A percentile compares a stretch with the other conserved stretches of the same genome.
Conservation (phyloP, 2,113 vertebrate genomes). For the Deroptyus accipitrinus region DNA sequence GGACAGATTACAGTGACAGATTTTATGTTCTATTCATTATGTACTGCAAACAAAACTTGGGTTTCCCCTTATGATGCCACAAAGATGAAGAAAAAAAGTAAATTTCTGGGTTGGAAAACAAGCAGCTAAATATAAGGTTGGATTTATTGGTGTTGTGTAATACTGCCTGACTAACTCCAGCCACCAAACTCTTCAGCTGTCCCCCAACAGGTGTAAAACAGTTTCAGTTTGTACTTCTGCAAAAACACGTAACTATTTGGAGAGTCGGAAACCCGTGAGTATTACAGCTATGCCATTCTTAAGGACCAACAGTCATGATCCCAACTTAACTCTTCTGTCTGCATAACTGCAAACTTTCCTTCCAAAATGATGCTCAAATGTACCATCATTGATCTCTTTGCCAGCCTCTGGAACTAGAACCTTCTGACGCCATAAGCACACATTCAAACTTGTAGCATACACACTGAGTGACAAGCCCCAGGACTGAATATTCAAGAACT, state of each 20-base stretch:
- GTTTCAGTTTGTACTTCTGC: neutral
- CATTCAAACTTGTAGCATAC: neutral
- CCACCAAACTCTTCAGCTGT: conserved; percentile 49
- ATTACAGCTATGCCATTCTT: neutral
- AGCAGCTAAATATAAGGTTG: conserved; percentile 44
- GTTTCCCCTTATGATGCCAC: neutral
- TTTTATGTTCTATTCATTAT: neutral
- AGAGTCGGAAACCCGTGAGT: neutral
- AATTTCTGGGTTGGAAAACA: neutral
- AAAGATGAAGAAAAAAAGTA: neutral
- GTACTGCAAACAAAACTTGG: neutral
- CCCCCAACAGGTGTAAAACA: conserved; percentile 32
- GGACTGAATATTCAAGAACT: neutral
- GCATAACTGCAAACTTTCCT: neutral
- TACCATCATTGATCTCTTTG: neutral
- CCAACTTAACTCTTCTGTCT: neutral
- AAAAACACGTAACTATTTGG: neutral
- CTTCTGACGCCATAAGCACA: accelerated
- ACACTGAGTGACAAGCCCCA: neutral
- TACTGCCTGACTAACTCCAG: conserved; percentile 27
- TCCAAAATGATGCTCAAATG: neutral
- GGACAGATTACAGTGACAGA: neutral
- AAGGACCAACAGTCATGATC: neutral
- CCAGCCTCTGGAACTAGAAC: neutral
- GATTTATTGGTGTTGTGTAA: conserved; percentile 38